phyloP scores from a whole-genome alignment of 2,888 invertebrate species.

The Tipula helvola region DNA sequence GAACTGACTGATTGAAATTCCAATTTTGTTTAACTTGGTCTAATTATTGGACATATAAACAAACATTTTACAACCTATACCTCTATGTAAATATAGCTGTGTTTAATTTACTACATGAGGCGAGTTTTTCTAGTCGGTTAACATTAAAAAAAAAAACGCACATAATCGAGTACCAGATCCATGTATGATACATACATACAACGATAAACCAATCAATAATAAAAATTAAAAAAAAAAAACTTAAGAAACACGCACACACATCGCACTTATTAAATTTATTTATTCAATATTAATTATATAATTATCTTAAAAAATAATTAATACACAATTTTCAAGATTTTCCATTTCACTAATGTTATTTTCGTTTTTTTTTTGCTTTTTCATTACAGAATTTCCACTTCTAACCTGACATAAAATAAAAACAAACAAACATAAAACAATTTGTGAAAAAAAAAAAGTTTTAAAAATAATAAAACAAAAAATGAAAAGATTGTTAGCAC shows the following conservation, averaged over 20 bases:
- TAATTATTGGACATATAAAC: too few relatives aligned
- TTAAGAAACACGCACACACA: neutral
- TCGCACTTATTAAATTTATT: neutral
- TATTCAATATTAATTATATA: neutral
- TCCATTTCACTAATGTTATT: neutral
- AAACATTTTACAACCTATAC: neutral
- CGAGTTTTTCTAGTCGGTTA: neutral
- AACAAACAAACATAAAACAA: neutral
- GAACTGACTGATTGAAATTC: too few relatives aligned
- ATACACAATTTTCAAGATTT: neutral
- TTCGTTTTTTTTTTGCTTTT: neutral
- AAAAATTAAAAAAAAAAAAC: too few relatives aligned
- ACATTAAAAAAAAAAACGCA: neutral
- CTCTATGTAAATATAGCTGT: neutral
- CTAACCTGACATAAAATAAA: neutral
- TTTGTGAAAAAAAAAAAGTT: neutral
- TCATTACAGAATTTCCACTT: conserved; percentile 4
- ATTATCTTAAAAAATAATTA: neutral
- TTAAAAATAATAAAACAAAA: neutral
- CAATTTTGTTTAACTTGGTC: too few relatives aligned
- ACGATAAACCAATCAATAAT: neutral
- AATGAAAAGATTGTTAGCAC: neutral
- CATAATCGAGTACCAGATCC: neutral
- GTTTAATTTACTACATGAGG: neutral
- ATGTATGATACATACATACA: neutral